Evolutionary conservation across 2,888 invertebrate species (phyloP).

Genomic region (Lycaena phlaeas): DNA sequence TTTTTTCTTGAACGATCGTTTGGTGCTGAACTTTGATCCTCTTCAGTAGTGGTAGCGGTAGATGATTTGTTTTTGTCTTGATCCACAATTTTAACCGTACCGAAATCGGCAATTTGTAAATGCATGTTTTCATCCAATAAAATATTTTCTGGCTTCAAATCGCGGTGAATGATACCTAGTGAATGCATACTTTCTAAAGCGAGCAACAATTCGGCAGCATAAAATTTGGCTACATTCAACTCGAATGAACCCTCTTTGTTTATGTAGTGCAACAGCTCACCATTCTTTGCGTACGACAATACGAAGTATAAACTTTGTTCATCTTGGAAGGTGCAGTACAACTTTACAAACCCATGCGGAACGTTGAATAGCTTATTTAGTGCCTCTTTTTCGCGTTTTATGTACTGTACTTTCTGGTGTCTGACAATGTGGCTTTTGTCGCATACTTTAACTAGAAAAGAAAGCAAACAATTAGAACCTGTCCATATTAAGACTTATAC

Average conservation of each 20-base stretch:
- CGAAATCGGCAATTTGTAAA: conserved; percentile 96
- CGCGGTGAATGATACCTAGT: conserved; percentile 92
- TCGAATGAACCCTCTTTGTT: conserved; percentile 93
- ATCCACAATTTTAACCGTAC: conserved; percentile 89
- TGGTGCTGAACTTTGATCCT: conserved; percentile 36
- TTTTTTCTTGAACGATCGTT: conserved; percentile 75
- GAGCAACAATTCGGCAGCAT: conserved; percentile 92
- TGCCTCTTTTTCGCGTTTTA: conserved; percentile 95
- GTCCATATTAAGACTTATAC: too few relatives aligned
- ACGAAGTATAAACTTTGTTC: conserved; percentile 94
- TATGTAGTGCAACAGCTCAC: conserved; percentile 94
- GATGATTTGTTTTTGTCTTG: conserved; percentile 41
- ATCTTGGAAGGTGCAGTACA: conserved; percentile 98
- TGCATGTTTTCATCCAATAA: conserved; percentile 96
- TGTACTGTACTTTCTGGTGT: conserved; percentile 94
- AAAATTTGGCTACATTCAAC: conserved; percentile 91
- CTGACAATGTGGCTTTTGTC: conserved; percentile 94
- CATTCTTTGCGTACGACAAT: conserved; percentile 93
- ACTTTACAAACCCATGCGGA: conserved; percentile 91
- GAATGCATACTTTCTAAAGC: conserved; percentile 94
- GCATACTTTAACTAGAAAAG: conserved; percentile 93
- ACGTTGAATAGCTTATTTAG: conserved; percentile 87
- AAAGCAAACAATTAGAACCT: conserved; percentile 16
- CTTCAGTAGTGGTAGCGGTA: conserved; percentile 27
- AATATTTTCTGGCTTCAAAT: conserved; percentile 98